These are phyloP conservation scores for Chironomus riparius DNA, from an alignment of 2,888 invertebrate species.

Conservation along the genomic window DNA sequence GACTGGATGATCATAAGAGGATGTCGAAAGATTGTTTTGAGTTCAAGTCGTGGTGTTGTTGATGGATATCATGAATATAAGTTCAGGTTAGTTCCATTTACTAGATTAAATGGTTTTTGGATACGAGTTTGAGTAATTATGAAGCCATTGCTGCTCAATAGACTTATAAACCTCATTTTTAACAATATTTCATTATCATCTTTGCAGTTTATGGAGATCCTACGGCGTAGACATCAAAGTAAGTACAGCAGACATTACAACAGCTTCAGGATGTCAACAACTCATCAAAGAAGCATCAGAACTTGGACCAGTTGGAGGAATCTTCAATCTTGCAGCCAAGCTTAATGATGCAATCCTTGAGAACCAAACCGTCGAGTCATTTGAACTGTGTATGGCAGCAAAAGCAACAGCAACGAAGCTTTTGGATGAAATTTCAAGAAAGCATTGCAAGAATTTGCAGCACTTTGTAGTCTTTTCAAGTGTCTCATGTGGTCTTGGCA, in stretches of 20 bases:
- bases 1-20: conserved; percentile 81
- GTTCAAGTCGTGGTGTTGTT: conserved; percentile 67
- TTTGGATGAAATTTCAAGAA: neutral
- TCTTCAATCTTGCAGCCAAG: neutral
- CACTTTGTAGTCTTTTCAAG: neutral
- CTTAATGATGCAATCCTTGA: neutral
- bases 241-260: conserved; percentile 37
- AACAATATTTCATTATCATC: neutral
- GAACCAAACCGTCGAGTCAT: neutral
- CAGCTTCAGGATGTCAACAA: neutral
- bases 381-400: neutral
- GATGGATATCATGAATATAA: conserved; percentile 75
- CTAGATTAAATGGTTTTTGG: too few species aligned
- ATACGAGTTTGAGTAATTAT: too few species aligned
- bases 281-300: neutral
- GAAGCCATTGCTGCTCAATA: too few species aligned
- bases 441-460: neutral
- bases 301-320: neutral
- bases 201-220: conserved; percentile 54
- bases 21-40: conserved; percentile 66
- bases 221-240: conserved; percentile 61
- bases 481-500: neutral
- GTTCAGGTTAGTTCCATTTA: conserved; percentile 45
- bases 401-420: neutral
- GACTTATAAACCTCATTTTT: too few species aligned